These are phyloP conservation scores for Eidolon dupreanum DNA, from an alignment of 2,797 vertebrate species.

Conservation along the genomic window DNA sequence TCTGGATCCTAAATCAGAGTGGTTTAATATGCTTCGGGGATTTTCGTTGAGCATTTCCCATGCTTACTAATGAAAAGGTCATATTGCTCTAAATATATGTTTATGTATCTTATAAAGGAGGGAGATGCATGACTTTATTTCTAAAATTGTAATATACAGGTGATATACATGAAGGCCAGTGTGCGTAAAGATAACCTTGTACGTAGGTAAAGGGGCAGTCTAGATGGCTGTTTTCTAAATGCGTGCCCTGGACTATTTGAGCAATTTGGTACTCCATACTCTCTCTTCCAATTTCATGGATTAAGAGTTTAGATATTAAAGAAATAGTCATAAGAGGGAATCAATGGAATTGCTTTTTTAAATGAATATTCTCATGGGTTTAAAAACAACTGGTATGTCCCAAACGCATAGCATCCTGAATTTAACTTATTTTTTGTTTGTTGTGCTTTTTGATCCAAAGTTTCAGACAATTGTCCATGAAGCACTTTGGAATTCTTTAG, in stretches of 20 bases:
- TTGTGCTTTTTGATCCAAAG: not conserved
- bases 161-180: not conserved
- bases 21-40: not conserved
- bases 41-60: not conserved
- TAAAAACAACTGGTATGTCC: not conserved
- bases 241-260: not conserved
- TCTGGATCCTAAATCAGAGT: not conserved
- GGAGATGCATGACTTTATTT: not conserved
- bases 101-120: not conserved
- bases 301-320: slow-evolving; percentile 42
- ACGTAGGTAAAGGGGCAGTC: not conserved
- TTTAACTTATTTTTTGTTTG: not conserved
- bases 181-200: not conserved
- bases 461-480: not conserved
- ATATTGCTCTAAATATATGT: not conserved
- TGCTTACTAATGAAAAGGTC: not conserved
- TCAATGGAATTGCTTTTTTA: not conserved
- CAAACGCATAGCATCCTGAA: not conserved
- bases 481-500: not conserved
- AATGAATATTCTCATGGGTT: not conserved
- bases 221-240: not conserved
- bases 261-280: not conserved
- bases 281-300: not conserved
- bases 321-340: not conserved
- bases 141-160: not conserved